Conservation (phyloP, 2,113 vertebrate species). For the Phrynocephalus versicolor region DNA sequence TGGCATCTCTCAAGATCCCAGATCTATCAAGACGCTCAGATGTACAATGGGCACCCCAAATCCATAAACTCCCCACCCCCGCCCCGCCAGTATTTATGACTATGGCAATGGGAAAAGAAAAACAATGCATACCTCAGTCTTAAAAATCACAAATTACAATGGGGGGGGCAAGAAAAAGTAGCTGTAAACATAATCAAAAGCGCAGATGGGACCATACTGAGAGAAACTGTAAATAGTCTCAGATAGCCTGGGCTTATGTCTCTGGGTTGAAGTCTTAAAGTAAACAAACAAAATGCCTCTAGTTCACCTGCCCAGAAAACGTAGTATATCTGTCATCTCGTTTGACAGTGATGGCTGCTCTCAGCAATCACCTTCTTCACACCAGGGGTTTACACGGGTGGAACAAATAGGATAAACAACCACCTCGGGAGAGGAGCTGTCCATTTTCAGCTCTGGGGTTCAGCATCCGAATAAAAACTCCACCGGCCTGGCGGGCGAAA, state of each 20-base stretch:
- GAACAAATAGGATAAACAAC: constrained; percentile 62
- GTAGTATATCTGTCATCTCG: constrained; percentile 28
- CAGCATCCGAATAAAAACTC: constrained; percentile 64
- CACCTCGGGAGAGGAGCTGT: constrained; percentile 48
- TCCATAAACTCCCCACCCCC: no score
- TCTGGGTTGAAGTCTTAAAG: background rate
- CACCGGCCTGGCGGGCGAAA: constrained; percentile 59
- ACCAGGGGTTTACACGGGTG: constrained; percentile 56
- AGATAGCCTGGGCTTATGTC: background rate
- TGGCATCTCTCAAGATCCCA: no score
- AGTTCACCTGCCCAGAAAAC: background rate
- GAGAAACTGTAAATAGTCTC: no score
- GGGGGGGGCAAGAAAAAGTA: no score
- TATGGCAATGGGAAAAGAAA: no score
- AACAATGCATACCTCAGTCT: no score
- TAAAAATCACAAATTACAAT: no score
- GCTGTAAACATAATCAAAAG: no score
- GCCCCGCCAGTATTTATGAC: no score
- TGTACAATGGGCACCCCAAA: no score
- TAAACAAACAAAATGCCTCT: background rate
- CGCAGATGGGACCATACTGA: no score
- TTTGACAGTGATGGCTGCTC: constrained; percentile 46
- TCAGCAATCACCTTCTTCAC: constrained; percentile 18
- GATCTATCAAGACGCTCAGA: no score
- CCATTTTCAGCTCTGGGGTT: background rate